Conservation (phyloP, 2,113 vertebrate genomes). For the Hylia prasina region DNA sequence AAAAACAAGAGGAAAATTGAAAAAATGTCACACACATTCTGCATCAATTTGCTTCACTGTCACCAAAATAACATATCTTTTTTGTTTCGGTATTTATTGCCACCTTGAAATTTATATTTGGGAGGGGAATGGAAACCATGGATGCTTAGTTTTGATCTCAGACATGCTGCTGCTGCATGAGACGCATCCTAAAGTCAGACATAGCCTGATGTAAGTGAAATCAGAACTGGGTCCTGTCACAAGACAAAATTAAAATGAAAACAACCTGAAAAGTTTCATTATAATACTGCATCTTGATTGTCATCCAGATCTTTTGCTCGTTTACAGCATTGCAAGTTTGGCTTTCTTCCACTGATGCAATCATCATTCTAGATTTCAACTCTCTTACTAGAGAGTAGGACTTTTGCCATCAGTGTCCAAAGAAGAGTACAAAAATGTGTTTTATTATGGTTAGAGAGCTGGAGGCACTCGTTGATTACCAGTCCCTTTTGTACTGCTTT, state of each 20-base stretch:
- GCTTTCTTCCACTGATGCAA: neutral
- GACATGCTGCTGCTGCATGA: neutral
- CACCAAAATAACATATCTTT: slow-evolving; percentile 19
- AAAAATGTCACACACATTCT: slow-evolving; percentile 32
- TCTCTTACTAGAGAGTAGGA: neutral
- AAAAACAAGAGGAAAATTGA: slow-evolving; percentile 51
- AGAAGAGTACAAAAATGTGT: neutral
- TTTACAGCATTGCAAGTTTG: slow-evolving; percentile 5
- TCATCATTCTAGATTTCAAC: neutral
- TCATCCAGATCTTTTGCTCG: neutral
- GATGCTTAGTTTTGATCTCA: neutral
- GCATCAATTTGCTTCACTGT: slow-evolving; percentile 18
- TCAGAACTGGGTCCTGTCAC: neutral
- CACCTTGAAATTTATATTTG: slow-evolving; percentile 2
- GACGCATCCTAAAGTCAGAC: neutral
- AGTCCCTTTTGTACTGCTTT: neutral
- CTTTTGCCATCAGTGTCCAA: neutral
- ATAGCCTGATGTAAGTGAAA: neutral
- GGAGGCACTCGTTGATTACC: neutral
- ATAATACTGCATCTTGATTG: neutral
- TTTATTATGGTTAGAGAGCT: neutral
- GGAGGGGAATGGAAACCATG: neutral
- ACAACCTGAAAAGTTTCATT: neutral
- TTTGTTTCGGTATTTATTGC: neutral
- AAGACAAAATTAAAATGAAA: neutral